Base-by-base conservation (phyloP, 2,888 invertebrate species). In the Netelia melanura region DNA sequence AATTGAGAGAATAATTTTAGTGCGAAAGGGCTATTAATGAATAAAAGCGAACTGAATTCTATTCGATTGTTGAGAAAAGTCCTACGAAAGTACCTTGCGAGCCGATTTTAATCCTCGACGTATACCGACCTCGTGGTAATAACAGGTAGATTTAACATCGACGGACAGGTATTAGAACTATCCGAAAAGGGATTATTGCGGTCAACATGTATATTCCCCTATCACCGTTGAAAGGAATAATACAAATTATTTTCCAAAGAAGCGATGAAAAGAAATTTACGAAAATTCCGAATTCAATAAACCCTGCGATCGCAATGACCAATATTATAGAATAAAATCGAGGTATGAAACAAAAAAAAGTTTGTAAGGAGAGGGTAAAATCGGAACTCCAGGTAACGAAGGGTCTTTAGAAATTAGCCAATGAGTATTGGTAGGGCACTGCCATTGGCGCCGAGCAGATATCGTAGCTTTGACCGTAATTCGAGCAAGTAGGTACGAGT, bases 121-220 rank as follows among this genome's bases (percentile, higher is more conserved):
- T 14, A 52, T 67, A 67, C 70, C n/a, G 23, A 23, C 21, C 25
- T 43, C 54, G 56, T 56, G 61, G n/a, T 38, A 68, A 68, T 68
- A n/a, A 61, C 75, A 75, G 81, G 81, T 81, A 68, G 68, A 62
- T 62, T 48, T 52, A 72, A 21, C 10, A 14, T 17, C 44, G n/a
- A 14, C 21, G 23, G n/a, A 61, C 67, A 72, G 72, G 80, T 80
- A 68, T 1, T 48, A 2, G 48, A 14, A 68, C 44, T 25, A 6
- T 30, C n/a, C 65, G 72, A 48, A 21, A 38, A 61, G 44, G 58
- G 52, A 58, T 75, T 67, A 65, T 38, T 14, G 11, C 14, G 30
- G 70, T 52, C 17, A 56, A 58, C 0, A 43, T 14, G 14, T 48
- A 48, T 8, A 48, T 48, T 10, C 2, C 1, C 48, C 14, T 11